phyloP scores from a whole-genome alignment of 2,797 vertebrate species.

The Ptychobarbus kaznakovi region DNA sequence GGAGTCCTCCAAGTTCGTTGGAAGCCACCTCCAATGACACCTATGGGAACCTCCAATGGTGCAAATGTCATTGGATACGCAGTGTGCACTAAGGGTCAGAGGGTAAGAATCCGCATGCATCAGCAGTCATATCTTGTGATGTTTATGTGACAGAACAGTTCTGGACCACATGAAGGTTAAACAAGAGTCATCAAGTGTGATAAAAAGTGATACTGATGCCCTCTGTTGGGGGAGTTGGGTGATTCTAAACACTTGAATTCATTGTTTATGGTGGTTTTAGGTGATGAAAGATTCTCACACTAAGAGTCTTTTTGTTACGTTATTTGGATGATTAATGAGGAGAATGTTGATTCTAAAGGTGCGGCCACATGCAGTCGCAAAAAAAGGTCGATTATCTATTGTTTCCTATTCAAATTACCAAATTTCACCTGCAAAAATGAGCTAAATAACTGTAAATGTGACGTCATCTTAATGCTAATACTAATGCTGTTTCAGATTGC shows the following conservation, averaged over 20 bases:
- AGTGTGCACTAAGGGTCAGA: conserved; percentile 93
- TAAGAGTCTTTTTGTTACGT: neutral
- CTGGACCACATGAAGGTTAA: neutral
- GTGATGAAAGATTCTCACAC: no score
- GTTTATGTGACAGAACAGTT: conserved; percentile 36
- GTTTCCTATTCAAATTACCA: neutral
- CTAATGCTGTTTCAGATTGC: conserved; percentile 82
- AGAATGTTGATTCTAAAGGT: neutral
- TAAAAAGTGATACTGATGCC: conserved; percentile 63
- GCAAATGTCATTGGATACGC: conserved; percentile 93
- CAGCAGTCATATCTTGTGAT: conserved; percentile 7
- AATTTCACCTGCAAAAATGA: neutral
- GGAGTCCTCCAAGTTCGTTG: conserved; percentile 88
- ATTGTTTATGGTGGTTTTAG: neutral
- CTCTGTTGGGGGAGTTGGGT: conserved; percentile 65
- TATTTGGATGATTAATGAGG: conserved; percentile 1
- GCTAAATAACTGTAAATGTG: neutral
- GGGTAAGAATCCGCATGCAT: conserved; percentile 75
- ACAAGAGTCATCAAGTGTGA: conserved; percentile 1
- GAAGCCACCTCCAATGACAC: conserved; percentile 88
- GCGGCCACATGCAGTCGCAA: neutral
- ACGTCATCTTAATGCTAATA: neutral
- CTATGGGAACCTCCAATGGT: conserved; percentile 90
- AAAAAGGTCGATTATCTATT: neutral
- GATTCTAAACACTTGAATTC: conserved; percentile 17